Percentiles rank a stretch among this genome's conserved stretches.
These are phyloP conservation scores for Hypsopygia costalis DNA, from an alignment of 2,888 invertebrate species.

Conservation along the genomic window DNA sequence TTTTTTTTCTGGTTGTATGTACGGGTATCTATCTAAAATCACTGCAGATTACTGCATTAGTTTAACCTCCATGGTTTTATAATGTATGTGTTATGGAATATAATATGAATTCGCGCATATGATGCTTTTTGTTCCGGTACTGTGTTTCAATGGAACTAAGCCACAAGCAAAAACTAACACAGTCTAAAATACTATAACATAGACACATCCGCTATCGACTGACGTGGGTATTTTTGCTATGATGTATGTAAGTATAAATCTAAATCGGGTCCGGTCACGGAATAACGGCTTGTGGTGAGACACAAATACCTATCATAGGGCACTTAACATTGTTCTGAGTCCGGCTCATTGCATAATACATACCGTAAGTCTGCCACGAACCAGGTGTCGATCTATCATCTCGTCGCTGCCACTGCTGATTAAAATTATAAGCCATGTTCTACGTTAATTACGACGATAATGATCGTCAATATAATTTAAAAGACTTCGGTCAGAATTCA, in stretches of 20 bases:
- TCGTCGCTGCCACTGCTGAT: conserved; percentile 43
- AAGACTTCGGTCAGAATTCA: conserved; percentile 5
- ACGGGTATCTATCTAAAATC: too few species aligned
- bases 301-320: conserved; percentile 33
- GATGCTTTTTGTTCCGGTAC: too few species aligned
- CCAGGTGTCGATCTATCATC: conserved; percentile 37
- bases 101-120: too few species aligned
- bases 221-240: too few species aligned
- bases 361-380: conserved; percentile 41
- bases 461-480: conserved; percentile 13
- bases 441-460: conserved; percentile 21
- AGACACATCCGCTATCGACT: too few species aligned
- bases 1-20: too few species aligned
- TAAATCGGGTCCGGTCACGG: conserved; percentile 58
- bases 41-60: too few species aligned
- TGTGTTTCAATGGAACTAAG: too few species aligned
- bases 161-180: too few species aligned
- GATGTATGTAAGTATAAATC: conserved; percentile 19
- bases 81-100: too few species aligned
- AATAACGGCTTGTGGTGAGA: conserved; percentile 24
- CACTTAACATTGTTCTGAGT: conserved; percentile 64
- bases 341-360: conserved; percentile 72
- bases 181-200: too few species aligned
- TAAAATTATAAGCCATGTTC: conserved; percentile 44
- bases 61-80: too few species aligned